Evolutionary conservation across 2,888 invertebrate genomes (phyloP).

Genomic region (Patella pellucida): DNA sequence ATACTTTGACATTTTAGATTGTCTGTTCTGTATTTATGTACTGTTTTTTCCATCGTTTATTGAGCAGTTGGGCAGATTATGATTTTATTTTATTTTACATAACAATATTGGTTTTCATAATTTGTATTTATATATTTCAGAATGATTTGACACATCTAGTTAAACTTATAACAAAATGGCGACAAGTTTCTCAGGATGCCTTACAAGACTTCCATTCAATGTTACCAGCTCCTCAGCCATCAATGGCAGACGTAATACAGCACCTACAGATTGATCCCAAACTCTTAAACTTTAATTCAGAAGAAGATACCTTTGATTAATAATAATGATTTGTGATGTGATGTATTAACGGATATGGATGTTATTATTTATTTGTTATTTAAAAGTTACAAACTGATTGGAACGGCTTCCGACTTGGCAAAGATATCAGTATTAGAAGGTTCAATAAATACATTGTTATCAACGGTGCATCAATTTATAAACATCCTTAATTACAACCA

Average conservation of each 20-base stretch:
- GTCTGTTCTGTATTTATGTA: too few species aligned
- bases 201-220: constrained; percentile 47
- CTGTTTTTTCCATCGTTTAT: too few species aligned
- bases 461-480: too few species aligned
- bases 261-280: constrained; percentile 52
- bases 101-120: neutral
- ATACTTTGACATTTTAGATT: too few species aligned
- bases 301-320: constrained; percentile 44
- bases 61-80: too few species aligned
- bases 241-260: constrained; percentile 46
- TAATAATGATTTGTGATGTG: neutral
- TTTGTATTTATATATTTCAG: constrained; percentile 38
- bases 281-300: constrained; percentile 44
- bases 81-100: too few species aligned
- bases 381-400: too few species aligned
- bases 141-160: constrained; percentile 52
- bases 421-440: too few species aligned
- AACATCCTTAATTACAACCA: too few species aligned
- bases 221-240: constrained; percentile 51
- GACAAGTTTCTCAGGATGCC: constrained; percentile 49
- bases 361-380: too few species aligned
- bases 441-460: too few species aligned
- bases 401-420: too few species aligned
- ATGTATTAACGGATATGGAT: neutral
- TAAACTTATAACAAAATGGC: constrained; percentile 53